Conservation (phyloP, 2,888 invertebrate genomes). For the Smittia sp. region DNA sequence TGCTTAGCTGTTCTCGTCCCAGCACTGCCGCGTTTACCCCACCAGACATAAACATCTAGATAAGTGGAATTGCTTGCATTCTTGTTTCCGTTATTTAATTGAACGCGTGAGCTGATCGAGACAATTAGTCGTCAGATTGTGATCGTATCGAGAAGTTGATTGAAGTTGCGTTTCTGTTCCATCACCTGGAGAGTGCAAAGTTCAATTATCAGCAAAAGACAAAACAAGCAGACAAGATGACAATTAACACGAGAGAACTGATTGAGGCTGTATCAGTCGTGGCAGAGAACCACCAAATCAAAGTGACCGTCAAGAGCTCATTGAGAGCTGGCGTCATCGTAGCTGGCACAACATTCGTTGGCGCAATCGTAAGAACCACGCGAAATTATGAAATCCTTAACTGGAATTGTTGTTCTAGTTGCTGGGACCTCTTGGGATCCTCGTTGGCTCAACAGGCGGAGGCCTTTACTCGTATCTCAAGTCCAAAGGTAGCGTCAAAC, state of each 20-base stretch:
- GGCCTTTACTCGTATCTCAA: conserved; percentile 12
- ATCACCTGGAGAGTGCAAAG: not conserved
- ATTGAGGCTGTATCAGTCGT: conserved; percentile 50
- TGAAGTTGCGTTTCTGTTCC: not conserved
- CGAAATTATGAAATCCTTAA: not conserved
- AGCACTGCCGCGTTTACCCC: no score
- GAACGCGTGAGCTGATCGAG: not conserved
- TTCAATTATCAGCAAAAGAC: not conserved
- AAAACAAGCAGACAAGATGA: not conserved
- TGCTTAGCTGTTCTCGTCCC: no score
- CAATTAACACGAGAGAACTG: conserved; percentile 46
- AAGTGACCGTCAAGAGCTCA: conserved; percentile 48
- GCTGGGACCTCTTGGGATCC: conserved; percentile 13
- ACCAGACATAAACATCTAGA: no score
- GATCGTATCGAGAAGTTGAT: not conserved
- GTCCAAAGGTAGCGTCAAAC: not conserved
- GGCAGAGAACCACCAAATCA: conserved; percentile 50
- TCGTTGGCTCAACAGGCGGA: conserved; percentile 5
- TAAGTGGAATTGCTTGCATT: no score
- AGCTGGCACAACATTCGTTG: not conserved
- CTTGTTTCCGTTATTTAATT: no score
- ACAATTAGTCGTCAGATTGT: not conserved
- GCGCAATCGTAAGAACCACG: conserved; percentile 1
- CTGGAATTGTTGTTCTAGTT: not conserved
- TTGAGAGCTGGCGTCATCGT: not conserved